Percentiles rank a stretch among this genome's conserved stretches.
Conservation (phyloP, 1,140 invertebrate genomes). For the Apis laboriosa region DNA sequence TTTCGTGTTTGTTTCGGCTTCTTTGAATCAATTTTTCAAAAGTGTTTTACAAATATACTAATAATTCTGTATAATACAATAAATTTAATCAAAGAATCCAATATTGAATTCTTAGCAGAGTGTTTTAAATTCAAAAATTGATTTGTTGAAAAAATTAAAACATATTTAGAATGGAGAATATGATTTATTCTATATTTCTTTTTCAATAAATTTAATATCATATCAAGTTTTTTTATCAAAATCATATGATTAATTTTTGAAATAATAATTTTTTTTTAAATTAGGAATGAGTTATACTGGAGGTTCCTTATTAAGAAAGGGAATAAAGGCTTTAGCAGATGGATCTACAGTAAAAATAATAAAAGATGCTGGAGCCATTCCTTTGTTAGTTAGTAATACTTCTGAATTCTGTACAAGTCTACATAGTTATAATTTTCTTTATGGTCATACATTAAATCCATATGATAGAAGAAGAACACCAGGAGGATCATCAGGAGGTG, state of each 20-base stretch:
- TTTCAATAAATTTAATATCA: no score
- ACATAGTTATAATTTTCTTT: conserved; percentile 86
- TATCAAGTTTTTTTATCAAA: no score
- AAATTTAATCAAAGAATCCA: no score
- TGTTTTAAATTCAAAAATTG: no score
- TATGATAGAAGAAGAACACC: conserved; percentile 85
- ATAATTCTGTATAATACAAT: no score
- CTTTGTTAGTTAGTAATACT: conserved; percentile 89
- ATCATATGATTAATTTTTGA: background rate
- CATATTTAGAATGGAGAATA: no score
- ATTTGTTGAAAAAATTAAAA: no score
- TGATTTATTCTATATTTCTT: no score
- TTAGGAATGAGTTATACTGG: conserved; percentile 85
- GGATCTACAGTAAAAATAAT: conserved; percentile 83
- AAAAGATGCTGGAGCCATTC: conserved; percentile 88
- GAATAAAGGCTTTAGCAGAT: conserved; percentile 83
- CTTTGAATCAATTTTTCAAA: no score
- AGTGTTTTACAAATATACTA: no score
- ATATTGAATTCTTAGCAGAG: no score
- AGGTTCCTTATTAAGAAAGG: conserved; percentile 83
- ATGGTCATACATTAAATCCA: conserved; percentile 90
- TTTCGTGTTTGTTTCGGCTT: no score
- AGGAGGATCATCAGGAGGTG: conserved; percentile 90
- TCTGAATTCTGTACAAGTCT: conserved; percentile 89
- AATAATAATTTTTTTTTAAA: background rate